Percentiles rank a stretch among this genome's conserved stretches.
phyloP scores from a whole-genome alignment of 2,888 invertebrate species.

The Salticus scenicus region DNA sequence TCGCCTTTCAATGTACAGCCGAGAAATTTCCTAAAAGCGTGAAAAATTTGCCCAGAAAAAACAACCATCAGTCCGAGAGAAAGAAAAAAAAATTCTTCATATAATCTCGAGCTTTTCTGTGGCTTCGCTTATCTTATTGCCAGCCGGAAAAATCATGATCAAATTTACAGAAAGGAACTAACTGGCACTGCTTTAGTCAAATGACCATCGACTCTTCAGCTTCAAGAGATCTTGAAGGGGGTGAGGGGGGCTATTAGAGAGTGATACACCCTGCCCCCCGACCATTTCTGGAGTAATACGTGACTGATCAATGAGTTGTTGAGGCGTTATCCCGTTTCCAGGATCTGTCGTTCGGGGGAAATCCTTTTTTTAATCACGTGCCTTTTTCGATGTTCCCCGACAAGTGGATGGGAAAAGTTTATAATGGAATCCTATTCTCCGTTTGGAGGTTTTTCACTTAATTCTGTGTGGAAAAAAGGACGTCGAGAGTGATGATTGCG shows the following conservation, averaged over 20 bases:
- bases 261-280: slow-evolving; percentile 27
- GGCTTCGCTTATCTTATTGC: slow-evolving; percentile 11
- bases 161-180: slow-evolving; percentile 33
- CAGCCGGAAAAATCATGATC: slow-evolving; percentile 32
- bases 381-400: slow-evolving; percentile 47
- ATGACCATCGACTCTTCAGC: slow-evolving; percentile 49
- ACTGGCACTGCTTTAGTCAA: slow-evolving; percentile 32
- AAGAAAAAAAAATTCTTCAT: background rate
- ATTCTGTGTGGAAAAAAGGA: background rate
- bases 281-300: slow-evolving; percentile 44
- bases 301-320: slow-evolving; percentile 65
- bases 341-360: slow-evolving; percentile 35
- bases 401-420: slow-evolving; percentile 53
- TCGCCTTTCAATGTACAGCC: background rate
- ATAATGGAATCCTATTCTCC: slow-evolving; percentile 43
- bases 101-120: background rate
- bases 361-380: slow-evolving; percentile 57
- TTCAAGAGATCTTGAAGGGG: background rate
- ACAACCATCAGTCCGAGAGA: background rate
- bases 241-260: slow-evolving; percentile 32
- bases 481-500: slow-evolving; percentile 48
- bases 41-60: background rate
- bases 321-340: slow-evolving; percentile 52
- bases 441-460: slow-evolving; percentile 32
- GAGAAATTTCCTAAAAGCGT: background rate